Evolutionary conservation across 2,113 vertebrate genomes (phyloP).

Genomic region (Microcebus lehilahytsara): DNA sequence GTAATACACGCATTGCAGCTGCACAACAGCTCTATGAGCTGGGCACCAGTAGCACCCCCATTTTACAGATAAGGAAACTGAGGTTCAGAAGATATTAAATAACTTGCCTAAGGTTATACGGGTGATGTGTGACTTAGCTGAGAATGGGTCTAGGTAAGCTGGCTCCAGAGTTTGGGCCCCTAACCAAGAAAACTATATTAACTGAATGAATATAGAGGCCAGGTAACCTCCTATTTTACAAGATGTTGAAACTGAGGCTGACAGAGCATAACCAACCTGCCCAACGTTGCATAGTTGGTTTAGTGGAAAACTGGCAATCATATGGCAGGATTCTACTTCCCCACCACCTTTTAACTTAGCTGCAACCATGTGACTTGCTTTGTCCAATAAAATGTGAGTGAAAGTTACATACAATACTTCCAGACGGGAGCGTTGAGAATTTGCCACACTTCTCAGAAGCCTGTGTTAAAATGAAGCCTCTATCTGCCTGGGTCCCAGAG

Average conservation of each 20-base stretch:
- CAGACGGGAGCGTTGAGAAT: background rate
- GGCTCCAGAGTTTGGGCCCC: background rate
- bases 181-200: background rate
- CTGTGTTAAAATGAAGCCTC: background rate
- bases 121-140: background rate
- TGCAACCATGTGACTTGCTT: background rate
- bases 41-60: background rate
- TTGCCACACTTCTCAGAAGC: background rate
- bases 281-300: background rate
- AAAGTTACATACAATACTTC: background rate
- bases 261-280: background rate
- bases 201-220: background rate
- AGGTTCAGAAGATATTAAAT: background rate
- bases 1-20: background rate
- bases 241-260: background rate
- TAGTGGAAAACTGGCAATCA: background rate
- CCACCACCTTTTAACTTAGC: background rate
- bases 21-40: background rate
- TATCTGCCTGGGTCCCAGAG: background rate
- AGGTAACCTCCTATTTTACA: background rate
- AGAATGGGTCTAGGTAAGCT: background rate
- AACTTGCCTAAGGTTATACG: background rate
- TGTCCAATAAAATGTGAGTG: background rate
- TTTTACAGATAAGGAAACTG: slow-evolving; percentile 26
- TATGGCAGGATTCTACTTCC: background rate